Evolutionary conservation across 2,113 vertebrate species (phyloP).

Genomic region (Sylvicapra grimmia): DNA sequence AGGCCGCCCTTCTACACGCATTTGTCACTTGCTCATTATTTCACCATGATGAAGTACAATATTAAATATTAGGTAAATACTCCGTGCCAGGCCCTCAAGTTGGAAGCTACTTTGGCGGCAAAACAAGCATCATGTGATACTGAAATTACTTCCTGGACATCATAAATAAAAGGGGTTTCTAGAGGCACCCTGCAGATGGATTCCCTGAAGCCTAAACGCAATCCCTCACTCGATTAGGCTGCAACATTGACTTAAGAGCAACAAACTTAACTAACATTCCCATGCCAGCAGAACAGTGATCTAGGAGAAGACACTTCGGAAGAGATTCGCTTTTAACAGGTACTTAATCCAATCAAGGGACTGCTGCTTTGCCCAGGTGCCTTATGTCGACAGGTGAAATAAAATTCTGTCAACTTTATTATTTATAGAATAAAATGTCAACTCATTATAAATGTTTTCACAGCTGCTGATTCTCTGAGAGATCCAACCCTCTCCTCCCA

Average conservation of each 20-base stretch:
- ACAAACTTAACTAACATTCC: not conserved
- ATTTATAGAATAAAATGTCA: conserved; percentile 36
- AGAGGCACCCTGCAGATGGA: not conserved
- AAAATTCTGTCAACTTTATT: not conserved
- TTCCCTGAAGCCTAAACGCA: not conserved
- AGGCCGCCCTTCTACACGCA: not conserved
- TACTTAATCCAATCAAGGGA: not conserved
- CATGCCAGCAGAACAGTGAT: not conserved
- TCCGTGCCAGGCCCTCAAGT: not conserved
- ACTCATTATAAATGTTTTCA: conserved; percentile 8
- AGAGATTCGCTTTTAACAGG: not conserved
- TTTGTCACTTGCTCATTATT: not conserved
- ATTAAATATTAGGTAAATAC: not conserved
- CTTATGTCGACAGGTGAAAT: conserved; percentile 8
- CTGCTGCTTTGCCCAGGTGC: not conserved
- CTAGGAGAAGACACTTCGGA: not conserved
- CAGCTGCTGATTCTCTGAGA: conserved; percentile 7
- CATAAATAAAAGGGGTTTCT: not conserved
- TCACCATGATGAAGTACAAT: not conserved
- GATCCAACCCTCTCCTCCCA: not conserved
- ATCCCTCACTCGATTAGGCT: not conserved
- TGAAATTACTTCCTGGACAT: not conserved
- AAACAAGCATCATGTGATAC: not conserved
- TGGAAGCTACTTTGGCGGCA: not conserved
- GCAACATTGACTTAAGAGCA: not conserved